These are phyloP conservation scores for Drosophila lowei DNA, from an alignment of 1,140 invertebrate genomes.

Conservation along the genomic window DNA sequence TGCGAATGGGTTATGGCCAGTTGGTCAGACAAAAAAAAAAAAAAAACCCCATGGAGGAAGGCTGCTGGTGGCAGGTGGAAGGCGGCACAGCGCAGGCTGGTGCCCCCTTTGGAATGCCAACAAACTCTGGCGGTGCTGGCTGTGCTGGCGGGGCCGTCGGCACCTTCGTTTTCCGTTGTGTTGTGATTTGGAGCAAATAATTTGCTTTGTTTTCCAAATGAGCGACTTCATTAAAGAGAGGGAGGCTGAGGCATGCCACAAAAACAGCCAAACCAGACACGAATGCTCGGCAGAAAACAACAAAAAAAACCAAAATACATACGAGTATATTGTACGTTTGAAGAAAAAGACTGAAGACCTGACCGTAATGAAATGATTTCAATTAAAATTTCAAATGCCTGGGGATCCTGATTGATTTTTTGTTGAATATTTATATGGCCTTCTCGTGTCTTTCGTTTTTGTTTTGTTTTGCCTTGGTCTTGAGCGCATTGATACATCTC, in stretches of 20 bases:
- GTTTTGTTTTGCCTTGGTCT: too few species aligned
- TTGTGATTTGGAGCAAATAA: conserved; percentile 70
- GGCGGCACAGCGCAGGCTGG: conserved; percentile 5
- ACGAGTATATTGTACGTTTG: conserved; percentile 2
- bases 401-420: conserved; percentile 1
- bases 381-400: conserved; percentile 25
- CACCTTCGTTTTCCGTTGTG: conserved; percentile 45
- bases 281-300: conserved; percentile 10
- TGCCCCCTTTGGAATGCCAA: conserved; percentile 51
- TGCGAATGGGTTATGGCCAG: conserved; percentile 44
- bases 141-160: conserved; percentile 21
- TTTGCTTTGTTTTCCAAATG: conserved; percentile 72
- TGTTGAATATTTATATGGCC: conserved; percentile 4
- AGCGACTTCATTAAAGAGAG: conserved; percentile 53
- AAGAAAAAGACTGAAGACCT: background rate
- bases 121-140: background rate
- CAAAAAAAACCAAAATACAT: background rate
- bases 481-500: too few species aligned
- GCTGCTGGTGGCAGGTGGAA: conserved; percentile 23
- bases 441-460: background rate
- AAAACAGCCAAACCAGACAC: background rate
- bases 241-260: background rate
- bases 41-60: background rate
- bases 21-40: conserved; percentile 9
- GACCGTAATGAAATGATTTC: conserved; percentile 4